Conservation (phyloP, 2,797 vertebrate genomes). For the Galaxias olidus region DNA sequence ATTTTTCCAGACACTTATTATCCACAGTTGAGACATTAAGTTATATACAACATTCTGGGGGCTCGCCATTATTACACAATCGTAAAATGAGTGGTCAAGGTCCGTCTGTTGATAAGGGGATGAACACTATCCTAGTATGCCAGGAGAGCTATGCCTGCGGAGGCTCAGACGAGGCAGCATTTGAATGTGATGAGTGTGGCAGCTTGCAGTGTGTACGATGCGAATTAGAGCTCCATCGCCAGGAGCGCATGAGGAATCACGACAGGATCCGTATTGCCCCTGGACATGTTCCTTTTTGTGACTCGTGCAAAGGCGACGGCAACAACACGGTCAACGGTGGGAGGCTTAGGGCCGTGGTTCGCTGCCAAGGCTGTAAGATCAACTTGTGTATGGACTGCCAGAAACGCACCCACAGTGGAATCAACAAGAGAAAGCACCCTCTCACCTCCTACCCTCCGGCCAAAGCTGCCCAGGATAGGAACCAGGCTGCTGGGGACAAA, state of each 20-base stretch:
- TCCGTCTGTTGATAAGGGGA: slow-evolving; percentile 77
- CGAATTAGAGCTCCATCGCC: slow-evolving; percentile 91
- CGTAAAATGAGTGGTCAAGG: slow-evolving; percentile 84
- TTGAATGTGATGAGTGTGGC: slow-evolving; percentile 95
- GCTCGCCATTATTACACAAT: neutral
- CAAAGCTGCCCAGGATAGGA: slow-evolving; percentile 71
- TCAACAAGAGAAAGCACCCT: slow-evolving; percentile 92
- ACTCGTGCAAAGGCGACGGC: slow-evolving; percentile 87
- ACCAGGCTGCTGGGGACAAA: slow-evolving; percentile 66
- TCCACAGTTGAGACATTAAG: too few relatives aligned
- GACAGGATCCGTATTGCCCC: slow-evolving; percentile 87
- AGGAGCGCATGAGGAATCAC: slow-evolving; percentile 89
- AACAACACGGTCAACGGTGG: slow-evolving; percentile 64
- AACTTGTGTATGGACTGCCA: slow-evolving; percentile 96
- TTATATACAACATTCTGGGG: too few relatives aligned
- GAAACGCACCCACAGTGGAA: slow-evolving; percentile 90
- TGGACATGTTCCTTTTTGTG: slow-evolving; percentile 91
- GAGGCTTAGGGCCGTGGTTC: slow-evolving; percentile 85
- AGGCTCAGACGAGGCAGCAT: slow-evolving; percentile 89
- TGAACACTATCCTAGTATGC: slow-evolving; percentile 81
- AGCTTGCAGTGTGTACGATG: slow-evolving; percentile 92
- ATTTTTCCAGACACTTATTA: too few relatives aligned
- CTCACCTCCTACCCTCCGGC: slow-evolving; percentile 81
- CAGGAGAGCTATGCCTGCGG: slow-evolving; percentile 97
- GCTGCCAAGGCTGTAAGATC: slow-evolving; percentile 95